These are phyloP conservation scores for Mythimna impura DNA, from an alignment of 2,888 invertebrate species.

Conservation along the genomic window DNA sequence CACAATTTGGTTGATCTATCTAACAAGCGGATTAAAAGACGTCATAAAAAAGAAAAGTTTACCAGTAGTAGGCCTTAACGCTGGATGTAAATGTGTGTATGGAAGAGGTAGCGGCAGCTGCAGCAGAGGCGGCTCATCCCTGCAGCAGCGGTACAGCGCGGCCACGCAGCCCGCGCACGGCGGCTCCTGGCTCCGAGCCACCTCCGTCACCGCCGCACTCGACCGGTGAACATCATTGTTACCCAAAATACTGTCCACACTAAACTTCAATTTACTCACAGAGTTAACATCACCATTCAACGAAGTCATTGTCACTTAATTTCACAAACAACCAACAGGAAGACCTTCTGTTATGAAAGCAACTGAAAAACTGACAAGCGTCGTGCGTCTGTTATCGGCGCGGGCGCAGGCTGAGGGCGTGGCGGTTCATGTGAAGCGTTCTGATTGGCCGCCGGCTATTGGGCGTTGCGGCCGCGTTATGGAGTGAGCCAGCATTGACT, in stretches of 20 bases:
- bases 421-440: conserved; percentile 69
- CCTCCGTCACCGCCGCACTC: conserved; percentile 64
- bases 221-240: conserved; percentile 76
- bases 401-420: conserved; percentile 84
- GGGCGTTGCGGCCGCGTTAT: conserved; percentile 80
- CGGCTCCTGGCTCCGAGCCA: conserved; percentile 79
- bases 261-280: conserved; percentile 91
- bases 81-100: conserved; percentile 86
- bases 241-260: conserved; percentile 93
- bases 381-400: conserved; percentile 72
- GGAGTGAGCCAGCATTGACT: conserved; percentile 84
- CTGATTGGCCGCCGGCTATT: conserved; percentile 76
- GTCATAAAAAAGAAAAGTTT: conserved; percentile 23
- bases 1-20: background rate
- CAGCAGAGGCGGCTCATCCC: conserved; percentile 85
- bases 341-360: conserved; percentile 73
- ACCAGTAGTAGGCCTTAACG: conserved; percentile 86
- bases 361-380: conserved; percentile 83
- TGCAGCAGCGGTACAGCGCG: conserved; percentile 91
- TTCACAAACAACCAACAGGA: conserved; percentile 62
- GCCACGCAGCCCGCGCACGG: conserved; percentile 92
- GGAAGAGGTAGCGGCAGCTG: conserved; percentile 82
- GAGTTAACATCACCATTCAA: conserved; percentile 79
- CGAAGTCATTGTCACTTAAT: conserved; percentile 82
- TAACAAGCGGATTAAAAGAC: background rate